Percentiles rank a stretch among this genome's conserved stretches.
These are phyloP conservation scores for Urocitellus parryii DNA, from an alignment of 2,113 vertebrate species.

Conservation along the genomic window DNA sequence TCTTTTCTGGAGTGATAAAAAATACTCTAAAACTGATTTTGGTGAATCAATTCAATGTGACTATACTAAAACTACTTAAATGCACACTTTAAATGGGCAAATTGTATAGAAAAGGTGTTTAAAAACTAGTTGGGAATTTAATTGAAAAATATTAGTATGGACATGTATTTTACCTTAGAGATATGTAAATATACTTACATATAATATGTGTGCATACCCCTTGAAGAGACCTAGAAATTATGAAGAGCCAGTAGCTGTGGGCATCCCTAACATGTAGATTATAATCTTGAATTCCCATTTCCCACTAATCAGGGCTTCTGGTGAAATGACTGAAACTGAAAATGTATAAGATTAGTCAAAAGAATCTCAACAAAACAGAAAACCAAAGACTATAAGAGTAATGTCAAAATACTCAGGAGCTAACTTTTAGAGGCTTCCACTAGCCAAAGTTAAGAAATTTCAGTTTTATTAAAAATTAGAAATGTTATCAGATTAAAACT, in stretches of 20 bases:
- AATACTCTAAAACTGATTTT: not conserved
- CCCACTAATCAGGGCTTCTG: not conserved
- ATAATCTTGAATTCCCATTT: not conserved
- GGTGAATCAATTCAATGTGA: not conserved
- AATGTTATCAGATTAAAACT: not conserved
- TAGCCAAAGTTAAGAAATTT: not conserved
- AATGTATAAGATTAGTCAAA: not conserved
- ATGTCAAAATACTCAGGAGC: not conserved
- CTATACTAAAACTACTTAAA: not conserved
- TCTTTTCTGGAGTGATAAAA: not conserved
- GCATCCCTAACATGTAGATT: not conserved
- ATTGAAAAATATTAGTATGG: not conserved
- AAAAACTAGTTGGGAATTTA: not conserved
- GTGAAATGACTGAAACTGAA: not conserved
- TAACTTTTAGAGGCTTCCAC: not conserved
- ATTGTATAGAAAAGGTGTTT: not conserved
- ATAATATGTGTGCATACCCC: not conserved
- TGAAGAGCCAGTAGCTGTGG: not conserved
- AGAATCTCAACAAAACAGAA: not conserved
- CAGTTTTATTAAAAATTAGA: conserved; percentile 23
- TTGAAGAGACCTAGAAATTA: not conserved
- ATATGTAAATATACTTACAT: not conserved
- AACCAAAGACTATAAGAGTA: not conserved
- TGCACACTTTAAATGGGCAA: not conserved
- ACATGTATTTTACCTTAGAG: not conserved